phyloP scores from a whole-genome alignment of 2,797 vertebrate genomes.

The Nasua narica region DNA sequence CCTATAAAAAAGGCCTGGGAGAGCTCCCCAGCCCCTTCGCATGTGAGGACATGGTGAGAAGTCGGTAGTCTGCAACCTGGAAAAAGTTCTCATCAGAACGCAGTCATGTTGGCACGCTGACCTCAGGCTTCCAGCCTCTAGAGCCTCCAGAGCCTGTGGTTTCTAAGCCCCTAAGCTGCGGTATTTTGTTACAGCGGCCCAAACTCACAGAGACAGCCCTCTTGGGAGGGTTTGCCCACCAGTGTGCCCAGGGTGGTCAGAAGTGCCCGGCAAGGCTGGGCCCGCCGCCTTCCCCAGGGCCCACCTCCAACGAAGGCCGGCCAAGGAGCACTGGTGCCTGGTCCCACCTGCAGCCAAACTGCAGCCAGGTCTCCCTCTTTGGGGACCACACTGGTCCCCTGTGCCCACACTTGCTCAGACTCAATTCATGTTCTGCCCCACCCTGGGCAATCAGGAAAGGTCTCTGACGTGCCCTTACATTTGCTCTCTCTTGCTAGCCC shows the following conservation, averaged over 20 bases:
- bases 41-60: background rate
- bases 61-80: background rate
- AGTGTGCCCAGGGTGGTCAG: background rate
- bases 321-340: background rate
- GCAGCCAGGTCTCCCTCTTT: background rate
- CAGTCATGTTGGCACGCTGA: rapidly evolving
- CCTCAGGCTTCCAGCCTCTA: background rate
- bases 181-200: background rate
- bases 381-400: background rate
- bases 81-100: background rate
- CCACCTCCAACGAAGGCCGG: rapidly evolving
- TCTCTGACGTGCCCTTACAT: background rate
- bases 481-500: background rate
- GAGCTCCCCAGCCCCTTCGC: background rate
- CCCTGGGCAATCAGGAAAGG: background rate
- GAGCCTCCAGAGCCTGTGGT: background rate
- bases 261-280: background rate
- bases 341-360: background rate
- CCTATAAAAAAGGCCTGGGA: background rate
- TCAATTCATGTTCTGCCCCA: background rate
- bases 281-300: background rate
- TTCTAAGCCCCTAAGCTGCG: background rate
- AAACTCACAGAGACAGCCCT: background rate
- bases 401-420: background rate
- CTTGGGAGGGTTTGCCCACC: background rate